Evolutionary conservation across 2,113 vertebrate species (phyloP).

Genomic region (Piaya cayana): DNA sequence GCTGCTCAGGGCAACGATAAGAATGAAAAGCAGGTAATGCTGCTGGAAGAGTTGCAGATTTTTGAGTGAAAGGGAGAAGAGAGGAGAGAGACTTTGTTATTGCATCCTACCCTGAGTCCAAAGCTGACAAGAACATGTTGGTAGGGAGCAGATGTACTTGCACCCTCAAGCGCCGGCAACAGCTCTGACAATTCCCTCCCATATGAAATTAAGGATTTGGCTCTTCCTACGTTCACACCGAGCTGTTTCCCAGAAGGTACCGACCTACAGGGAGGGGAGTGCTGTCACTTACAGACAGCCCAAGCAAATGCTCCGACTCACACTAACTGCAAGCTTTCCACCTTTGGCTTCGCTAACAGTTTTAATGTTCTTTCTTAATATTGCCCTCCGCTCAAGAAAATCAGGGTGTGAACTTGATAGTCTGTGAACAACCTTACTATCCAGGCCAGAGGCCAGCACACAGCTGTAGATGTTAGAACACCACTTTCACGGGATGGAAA

Average conservation of each 20-base stretch:
- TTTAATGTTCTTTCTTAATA: not conserved
- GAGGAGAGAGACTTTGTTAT: not conserved
- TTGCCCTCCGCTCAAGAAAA: not conserved
- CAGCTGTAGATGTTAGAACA: not conserved
- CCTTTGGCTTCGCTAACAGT: not conserved
- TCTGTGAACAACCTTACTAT: not conserved
- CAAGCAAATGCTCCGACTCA: not conserved
- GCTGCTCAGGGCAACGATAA: not conserved
- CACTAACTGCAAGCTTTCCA: not conserved
- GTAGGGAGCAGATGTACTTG: slow-evolving; percentile 30
- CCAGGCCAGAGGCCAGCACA: not conserved
- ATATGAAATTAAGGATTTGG: not conserved
- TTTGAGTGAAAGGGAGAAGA: not conserved
- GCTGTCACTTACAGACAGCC: not conserved
- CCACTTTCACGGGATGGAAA: not conserved
- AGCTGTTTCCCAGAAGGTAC: slow-evolving; percentile 18
- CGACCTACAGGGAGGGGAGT: not conserved
- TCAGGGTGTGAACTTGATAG: not conserved
- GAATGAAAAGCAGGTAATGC: not conserved
- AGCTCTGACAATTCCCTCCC: slow-evolving; percentile 3
- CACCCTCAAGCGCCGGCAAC: not conserved
- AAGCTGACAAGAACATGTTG: not conserved
- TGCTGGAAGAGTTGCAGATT: not conserved
- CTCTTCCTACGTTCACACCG: slow-evolving; percentile 18
- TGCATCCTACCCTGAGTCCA: not conserved